Base-by-base conservation (phyloP, 2,888 invertebrate genomes). In the Orthosia gothica region DNA sequence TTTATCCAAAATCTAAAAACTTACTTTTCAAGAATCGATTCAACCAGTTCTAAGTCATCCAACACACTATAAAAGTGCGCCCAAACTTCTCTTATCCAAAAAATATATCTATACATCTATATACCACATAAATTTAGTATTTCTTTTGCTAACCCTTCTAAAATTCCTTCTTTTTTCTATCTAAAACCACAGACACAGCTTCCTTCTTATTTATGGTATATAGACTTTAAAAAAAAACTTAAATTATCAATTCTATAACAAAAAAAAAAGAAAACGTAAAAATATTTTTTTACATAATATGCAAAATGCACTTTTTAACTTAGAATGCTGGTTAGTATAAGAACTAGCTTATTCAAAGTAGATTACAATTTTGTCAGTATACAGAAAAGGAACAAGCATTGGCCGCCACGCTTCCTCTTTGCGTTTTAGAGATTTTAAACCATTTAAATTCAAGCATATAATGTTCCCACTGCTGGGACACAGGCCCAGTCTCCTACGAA, bases 201-300 rank as follows among this genome's bases (percentile, higher is more conserved):
- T 72, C 16, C 54, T 47, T 20, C 61, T 64, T 58, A 2, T 77
- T 77, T 57, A 65, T 82, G 82, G 82, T 81, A 82, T 78, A 81
- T 74, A 81, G 80, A 81, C 73, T 52, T 26, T 9, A 20, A 61
- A 55, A 52, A 20, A 45, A 70, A 84, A 65, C 68, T 79, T 50
- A 79, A 79, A 67, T 84, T 62, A 72, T 65, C 50, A 68, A 81
- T 74, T 73, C 54, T 82, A 73, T 73, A 84, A 84, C 86, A 85
- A 83, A 67, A 63, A 79, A 45, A 47, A 65, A 68, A 32, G 32
- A 74, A 73, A 70, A 84, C 63, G 82, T 18, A 72, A 80, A 85
- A 76, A 78, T 70, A 72, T 52, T 69, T 59, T 68, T 59, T 54
- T 52, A 59, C 71, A 59, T 64, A 68, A 59, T 66, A 72, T 79